A percentile compares a stretch with the other conserved stretches of the same genome.
These are phyloP conservation scores for Cyprinella venusta DNA, from an alignment of 2,797 vertebrate species.

Conservation along the genomic window DNA sequence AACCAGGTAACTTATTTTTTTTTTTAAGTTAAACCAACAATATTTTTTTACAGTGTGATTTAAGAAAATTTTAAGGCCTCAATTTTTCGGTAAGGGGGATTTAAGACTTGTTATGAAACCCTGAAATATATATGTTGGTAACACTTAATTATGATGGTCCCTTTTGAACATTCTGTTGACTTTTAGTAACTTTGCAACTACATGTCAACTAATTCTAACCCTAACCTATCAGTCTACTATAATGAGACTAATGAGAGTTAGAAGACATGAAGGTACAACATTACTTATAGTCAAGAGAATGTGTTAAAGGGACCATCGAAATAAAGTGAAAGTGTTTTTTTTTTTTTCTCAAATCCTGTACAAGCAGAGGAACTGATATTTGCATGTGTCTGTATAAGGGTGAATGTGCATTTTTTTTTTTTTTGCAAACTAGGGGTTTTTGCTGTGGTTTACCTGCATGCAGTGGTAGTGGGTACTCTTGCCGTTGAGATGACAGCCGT, in stretches of 20 bases:
- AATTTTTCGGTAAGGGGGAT: neutral
- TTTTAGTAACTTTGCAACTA: no score
- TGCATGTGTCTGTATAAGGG: slow-evolving; percentile 23
- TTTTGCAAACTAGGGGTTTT: slow-evolving; percentile 17
- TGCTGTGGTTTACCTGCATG: slow-evolving; percentile 90
- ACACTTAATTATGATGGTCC: no score
- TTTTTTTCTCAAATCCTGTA: neutral
- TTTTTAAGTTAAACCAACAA: no score
- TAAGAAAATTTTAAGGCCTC: neutral
- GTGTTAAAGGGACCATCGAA: no score
- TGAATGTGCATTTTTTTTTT: neutral
- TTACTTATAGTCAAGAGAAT: no score
- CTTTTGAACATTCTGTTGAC: no score
- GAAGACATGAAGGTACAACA: no score
- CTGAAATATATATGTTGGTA: neutral
- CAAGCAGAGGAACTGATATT: slow-evolving; percentile 29
- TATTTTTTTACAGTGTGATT: neutral
- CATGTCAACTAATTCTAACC: no score
- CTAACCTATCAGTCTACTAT: no score
- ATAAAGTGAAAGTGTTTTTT: neutral
- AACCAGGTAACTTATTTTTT: no score
- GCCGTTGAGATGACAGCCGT: slow-evolving; percentile 98
- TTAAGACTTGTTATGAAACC: neutral
- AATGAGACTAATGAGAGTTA: no score
- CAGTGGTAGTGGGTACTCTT: slow-evolving; percentile 99